phyloP scores from a whole-genome alignment of 92 coral and sea anemone genomes.

The Siderastrea siderea region DNA sequence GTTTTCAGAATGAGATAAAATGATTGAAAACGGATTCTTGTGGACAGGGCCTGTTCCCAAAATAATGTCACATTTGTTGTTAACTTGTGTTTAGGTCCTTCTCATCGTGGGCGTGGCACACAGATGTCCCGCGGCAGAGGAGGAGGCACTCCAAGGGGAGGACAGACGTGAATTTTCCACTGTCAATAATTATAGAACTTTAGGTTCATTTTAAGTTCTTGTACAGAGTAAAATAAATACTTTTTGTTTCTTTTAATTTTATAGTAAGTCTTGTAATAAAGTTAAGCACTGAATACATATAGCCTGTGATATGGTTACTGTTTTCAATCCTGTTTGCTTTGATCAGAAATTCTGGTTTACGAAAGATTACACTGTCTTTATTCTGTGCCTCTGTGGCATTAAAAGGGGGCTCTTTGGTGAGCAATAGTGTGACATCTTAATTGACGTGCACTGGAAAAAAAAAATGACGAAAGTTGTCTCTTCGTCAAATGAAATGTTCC shows the following conservation, averaged over 20 bases:
- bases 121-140: conserved; percentile 37
- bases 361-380: too few relatives aligned
- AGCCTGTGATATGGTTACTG: background rate
- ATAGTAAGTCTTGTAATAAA: conserved; percentile 18
- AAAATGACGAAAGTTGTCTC: too few relatives aligned
- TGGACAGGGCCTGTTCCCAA: too few relatives aligned
- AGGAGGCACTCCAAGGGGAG: conserved; percentile 31
- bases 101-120: conserved; percentile 42
- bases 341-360: too few relatives aligned
- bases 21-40: too few relatives aligned
- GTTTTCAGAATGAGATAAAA: too few relatives aligned
- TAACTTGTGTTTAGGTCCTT: conserved; percentile 17
- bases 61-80: background rate
- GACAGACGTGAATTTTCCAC: conserved; percentile 11
- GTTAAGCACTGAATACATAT: background rate
- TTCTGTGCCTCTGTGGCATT: too few relatives aligned
- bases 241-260: background rate
- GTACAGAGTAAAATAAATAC: conserved; percentile 20
- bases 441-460: too few relatives aligned
- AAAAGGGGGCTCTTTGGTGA: too few relatives aligned
- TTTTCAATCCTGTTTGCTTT: too few relatives aligned
- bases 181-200: background rate
- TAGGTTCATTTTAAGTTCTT: conserved; percentile 1
- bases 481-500: too few relatives aligned
- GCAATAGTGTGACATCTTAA: too few relatives aligned